Percentiles rank a stretch among this genome's conserved stretches.
phyloP scores from a whole-genome alignment of 2,113 vertebrate genomes.

The Steatornis caripensis region DNA sequence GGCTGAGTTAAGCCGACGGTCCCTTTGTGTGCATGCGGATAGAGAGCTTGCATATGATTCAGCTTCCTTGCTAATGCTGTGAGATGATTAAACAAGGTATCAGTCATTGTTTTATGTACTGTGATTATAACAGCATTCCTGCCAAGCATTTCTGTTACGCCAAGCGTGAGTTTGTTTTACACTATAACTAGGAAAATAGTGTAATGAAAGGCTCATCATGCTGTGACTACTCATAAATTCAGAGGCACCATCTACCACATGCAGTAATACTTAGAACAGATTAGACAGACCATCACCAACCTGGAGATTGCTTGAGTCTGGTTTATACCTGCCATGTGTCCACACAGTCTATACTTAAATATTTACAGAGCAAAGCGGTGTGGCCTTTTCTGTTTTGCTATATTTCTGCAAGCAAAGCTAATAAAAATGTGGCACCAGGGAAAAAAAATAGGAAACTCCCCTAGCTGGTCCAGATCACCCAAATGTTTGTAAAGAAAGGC shows the following conservation, averaged over 20 bases:
- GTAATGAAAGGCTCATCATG: background rate
- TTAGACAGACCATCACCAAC: constrained; percentile 15
- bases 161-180: background rate
- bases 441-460: background rate
- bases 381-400: constrained; percentile 3
- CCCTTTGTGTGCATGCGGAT: background rate
- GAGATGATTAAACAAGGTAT: background rate
- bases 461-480: background rate
- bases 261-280: background rate
- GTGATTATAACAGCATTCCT: background rate
- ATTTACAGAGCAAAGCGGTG: constrained; percentile 40
- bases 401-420: constrained; percentile 13
- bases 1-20: background rate
- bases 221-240: background rate
- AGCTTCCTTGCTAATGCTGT: background rate
- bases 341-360: constrained; percentile 19
- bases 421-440: background rate
- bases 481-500: background rate
- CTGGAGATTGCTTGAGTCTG: background rate
- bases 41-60: background rate
- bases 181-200: background rate
- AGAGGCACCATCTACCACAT: background rate
- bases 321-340: constrained; percentile 39
- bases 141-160: background rate
- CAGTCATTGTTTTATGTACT: background rate